Conservation (phyloP, 23 tunicate species). For the Trididemnum miniatum region DNA sequence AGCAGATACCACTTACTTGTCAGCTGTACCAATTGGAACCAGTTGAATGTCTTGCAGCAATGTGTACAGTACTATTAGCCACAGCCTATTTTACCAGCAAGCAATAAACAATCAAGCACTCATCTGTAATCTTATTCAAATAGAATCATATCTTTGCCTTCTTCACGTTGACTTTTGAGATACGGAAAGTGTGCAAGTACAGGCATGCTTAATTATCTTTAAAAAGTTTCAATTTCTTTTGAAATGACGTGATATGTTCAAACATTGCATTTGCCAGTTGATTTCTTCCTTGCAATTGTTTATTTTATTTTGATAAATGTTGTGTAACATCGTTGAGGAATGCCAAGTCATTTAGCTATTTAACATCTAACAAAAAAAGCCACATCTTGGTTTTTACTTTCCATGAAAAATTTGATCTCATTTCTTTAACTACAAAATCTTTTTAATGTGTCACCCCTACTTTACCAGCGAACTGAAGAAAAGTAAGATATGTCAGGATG, state of each 20-base stretch:
- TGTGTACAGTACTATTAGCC: no score
- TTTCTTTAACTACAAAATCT: background rate
- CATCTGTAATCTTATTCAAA: no score
- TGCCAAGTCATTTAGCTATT: conserved; percentile 36
- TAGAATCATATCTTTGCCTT: conserved; percentile 10
- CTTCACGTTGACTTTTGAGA: conserved; percentile 15
- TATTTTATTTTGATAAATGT: conserved; percentile 26
- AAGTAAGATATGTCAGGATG: conserved; percentile 35
- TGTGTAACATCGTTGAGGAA: conserved; percentile 27
- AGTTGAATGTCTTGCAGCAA: no score
- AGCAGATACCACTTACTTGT: no score
- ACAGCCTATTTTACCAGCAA: no score
- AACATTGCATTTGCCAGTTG: no score
- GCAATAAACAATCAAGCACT: no score
- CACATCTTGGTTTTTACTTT: background rate
- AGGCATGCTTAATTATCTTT: conserved; percentile 20
- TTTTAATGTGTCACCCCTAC: conserved; percentile 25
- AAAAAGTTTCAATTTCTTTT: no score
- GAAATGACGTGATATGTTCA: no score
- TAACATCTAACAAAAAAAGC: conserved; percentile 18
- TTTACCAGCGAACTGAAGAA: conserved; percentile 37
- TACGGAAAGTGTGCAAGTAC: conserved; percentile 12
- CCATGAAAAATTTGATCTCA: conserved; percentile 13
- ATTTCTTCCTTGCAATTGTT: conserved; percentile 30
- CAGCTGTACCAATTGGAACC: no score